These are phyloP conservation scores for Lithobates sylvaticus DNA, from an alignment of 2,797 vertebrate species.

Conservation along the genomic window DNA sequence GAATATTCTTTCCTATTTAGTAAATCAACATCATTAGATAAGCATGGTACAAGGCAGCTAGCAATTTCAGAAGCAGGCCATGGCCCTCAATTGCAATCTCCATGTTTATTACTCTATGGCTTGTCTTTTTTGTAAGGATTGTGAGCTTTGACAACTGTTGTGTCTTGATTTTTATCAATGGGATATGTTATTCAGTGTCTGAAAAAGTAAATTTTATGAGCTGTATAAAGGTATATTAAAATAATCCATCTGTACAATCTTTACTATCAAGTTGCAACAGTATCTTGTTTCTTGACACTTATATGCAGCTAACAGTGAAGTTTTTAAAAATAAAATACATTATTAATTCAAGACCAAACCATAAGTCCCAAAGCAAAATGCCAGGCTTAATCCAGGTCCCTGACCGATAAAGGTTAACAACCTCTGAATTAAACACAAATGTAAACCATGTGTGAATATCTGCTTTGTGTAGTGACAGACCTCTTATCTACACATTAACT, in stretches of 20 bases:
- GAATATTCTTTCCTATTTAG: too few relatives aligned
- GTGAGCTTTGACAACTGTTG: too few relatives aligned
- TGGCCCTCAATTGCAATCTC: too few relatives aligned
- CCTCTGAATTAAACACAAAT: constrained; percentile 40
- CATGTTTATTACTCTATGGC: too few relatives aligned
- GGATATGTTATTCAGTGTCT: too few relatives aligned
- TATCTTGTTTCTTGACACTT: neutral
- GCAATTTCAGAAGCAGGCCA: too few relatives aligned
- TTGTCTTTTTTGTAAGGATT: too few relatives aligned
- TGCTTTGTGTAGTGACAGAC: constrained; percentile 13
- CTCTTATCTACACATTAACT: constrained; percentile 36
- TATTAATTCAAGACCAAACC: constrained; percentile 33
- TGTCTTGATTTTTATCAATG: too few relatives aligned
- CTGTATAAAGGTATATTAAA: neutral
- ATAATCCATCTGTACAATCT: neutral
- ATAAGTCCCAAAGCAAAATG: constrained; percentile 25
- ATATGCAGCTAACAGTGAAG: constrained; percentile 11
- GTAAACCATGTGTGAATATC: constrained; percentile 29
- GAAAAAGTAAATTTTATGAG: too few relatives aligned
- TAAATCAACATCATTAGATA: too few relatives aligned
- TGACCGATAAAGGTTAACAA: constrained; percentile 38
- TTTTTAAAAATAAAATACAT: constrained; percentile 20
- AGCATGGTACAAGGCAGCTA: too few relatives aligned
- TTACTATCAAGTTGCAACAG: neutral
- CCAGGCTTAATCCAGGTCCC: constrained; percentile 34